Evolutionary conservation across 1,140 invertebrate genomes (phyloP).

Genomic region (Drosophila azteca): DNA sequence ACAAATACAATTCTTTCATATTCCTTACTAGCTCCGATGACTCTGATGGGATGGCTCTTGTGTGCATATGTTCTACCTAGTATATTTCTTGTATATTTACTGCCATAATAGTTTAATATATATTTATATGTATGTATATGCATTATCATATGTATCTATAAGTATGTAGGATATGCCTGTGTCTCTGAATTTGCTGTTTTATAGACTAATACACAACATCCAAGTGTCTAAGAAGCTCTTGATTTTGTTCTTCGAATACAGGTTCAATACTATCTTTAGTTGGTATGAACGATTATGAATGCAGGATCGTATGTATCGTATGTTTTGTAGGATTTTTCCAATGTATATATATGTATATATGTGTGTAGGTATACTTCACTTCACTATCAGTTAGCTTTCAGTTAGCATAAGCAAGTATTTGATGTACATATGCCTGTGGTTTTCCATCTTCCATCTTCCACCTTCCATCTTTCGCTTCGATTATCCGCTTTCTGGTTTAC

Average conservation of each 20-base stretch:
- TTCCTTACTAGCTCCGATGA: too few species aligned
- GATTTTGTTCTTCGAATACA: conserved; percentile 65
- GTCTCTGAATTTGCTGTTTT: conserved; percentile 20
- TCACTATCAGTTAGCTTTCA: neutral
- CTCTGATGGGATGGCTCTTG: too few species aligned
- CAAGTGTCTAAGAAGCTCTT: conserved; percentile 76
- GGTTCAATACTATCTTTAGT: neutral
- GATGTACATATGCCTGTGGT: too few species aligned
- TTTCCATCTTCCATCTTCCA: too few species aligned
- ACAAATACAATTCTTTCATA: too few species aligned
- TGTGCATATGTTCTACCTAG: neutral
- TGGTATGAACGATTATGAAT: conserved; percentile 11
- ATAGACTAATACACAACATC: conserved; percentile 52
- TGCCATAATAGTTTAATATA: conserved; percentile 7
- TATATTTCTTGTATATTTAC: conserved; percentile 1
- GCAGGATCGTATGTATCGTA: conserved; percentile 9
- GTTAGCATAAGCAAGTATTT: too few species aligned
- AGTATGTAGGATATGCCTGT: conserved; percentile 30
- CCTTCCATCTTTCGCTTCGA: too few species aligned
- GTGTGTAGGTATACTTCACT: conserved; percentile 1
- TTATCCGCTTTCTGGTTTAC: too few species aligned
- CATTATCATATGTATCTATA: neutral
- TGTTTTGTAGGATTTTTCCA: neutral
- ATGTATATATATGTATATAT: too few species aligned
- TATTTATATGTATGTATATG: conserved; percentile 20